Evolutionary conservation across 2,888 invertebrate species (phyloP), one percentile per base, ranked within the genome.

Genomic region (Asteroscopus sphinx): DNA sequence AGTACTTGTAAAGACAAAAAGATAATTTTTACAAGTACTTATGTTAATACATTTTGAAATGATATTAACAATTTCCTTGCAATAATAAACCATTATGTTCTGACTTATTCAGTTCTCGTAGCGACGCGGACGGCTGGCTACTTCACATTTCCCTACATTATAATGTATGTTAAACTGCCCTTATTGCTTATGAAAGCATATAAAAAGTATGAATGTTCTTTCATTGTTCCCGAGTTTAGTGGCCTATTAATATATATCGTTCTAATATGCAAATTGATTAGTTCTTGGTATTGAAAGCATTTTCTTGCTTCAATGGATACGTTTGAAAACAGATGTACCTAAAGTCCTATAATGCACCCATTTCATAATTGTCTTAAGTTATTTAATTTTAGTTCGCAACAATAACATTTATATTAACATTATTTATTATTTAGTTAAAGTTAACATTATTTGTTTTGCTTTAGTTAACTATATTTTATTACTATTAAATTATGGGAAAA

Each of bases 21-120:
- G 41, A 52, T 61, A 57, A 68, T 68, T 55, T 54, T 32, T 16
- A 52, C 51, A 44, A 53, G 44, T 51, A 58, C 59, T 44, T 39
- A 55, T 48, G 53, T 56, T 40, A 53, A 61, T 59, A 62, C 53
- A 45, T 56, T 62, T 57, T 37, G 42, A 45, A 69, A 63, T 65
- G 66, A 65, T 42, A n/a, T 67, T 46, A 49, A 56, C 61, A 66
- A 67, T 76, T 61, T 64, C 36, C 51, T 52, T 28, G 45, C 45
- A 42, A 56, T 68, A 66, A 68, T 72, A 67, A 62, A 48, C 13
- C 52, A 64, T 60, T 46, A 4, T 46, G 39, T 46, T 36, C 62
- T 59, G 62, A 77, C 64, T 73, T 77, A 77, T 77, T 73, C 68
- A 36, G 53, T 33, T 28, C 48, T 55, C 65, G 65, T 62, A 60